Evolutionary conservation across 2,797 vertebrate species (phyloP).

Genomic region (Mastacembelus armatus): DNA sequence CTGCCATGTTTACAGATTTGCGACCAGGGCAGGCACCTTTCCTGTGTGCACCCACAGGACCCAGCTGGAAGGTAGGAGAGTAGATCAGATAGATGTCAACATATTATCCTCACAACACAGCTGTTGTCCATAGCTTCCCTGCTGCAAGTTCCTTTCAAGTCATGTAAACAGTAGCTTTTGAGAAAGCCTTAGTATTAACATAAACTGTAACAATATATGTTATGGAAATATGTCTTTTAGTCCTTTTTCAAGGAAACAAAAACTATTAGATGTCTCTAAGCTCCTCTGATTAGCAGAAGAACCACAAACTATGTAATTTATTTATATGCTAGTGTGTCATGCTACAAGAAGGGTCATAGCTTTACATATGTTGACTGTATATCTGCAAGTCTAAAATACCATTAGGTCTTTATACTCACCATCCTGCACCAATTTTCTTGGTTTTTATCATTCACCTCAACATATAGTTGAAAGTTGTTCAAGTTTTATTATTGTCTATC

Average conservation of each 20-base stretch:
- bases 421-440: background rate
- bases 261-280: background rate
- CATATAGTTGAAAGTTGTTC: background rate
- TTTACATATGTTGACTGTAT: too few relatives aligned
- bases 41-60: slow-evolving; percentile 62
- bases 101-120: slow-evolving; percentile 29
- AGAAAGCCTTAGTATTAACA: background rate
- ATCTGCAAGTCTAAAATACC: too few relatives aligned
- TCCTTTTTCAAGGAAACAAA: background rate
- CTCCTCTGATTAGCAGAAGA: background rate
- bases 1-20: slow-evolving; percentile 77
- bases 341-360: background rate
- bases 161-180: background rate
- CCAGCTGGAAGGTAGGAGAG: slow-evolving; percentile 29
- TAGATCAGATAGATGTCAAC: slow-evolving; percentile 29
- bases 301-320: background rate
- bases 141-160: background rate
- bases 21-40: slow-evolving; percentile 66
- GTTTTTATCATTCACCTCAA: slow-evolving; percentile 1
- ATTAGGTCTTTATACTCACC: background rate
- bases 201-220: background rate
- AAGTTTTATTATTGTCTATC: slow-evolving; percentile 15
- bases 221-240: background rate
- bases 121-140: background rate
- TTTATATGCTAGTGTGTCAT: background rate